Base-by-base conservation (phyloP, 2,797 vertebrate species). In the Poecilia gillii region DNA sequence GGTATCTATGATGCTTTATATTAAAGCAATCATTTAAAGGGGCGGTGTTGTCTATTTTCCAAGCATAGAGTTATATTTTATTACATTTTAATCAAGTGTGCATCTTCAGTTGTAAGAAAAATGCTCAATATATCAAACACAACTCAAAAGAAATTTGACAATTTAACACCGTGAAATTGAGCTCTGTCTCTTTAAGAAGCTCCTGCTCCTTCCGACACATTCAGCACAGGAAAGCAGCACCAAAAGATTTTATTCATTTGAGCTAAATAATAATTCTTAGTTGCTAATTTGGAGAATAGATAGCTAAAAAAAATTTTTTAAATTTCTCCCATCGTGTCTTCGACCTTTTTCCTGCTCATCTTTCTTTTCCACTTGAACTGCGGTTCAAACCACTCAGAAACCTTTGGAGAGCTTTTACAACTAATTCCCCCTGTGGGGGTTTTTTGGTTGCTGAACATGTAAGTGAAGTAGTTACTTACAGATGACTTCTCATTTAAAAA, bases 361-460 rank as follows among this genome's bases (percentile, higher is more conserved):
- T 23, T 47, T 55, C 79, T 53, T 64, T 73, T 78, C 47, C 75
- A 36, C 51, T 68, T 64, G 39, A 86, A 79, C 66, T 57, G 72
- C n/a, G 76, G 72, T 84, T 85, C 81, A 71, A 84, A 25, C 47
- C 74, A 76, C 80, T 73, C 36, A 57, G 59, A 85, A 84, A 85
- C 79, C 79, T 78, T 59, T 76, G 78, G 84, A 89, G 81, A 73
- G 81, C 77, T 83, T 90, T 86, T 82, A 80, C 70, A 77, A 77
- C 82, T 72, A 66, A 36, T 39, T 66, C 7, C 18, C 62, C 33
- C 36, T 23, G 7, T 23, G 78, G 41, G 73, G 81, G 70, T 51
- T 73, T 76, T 76, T 75, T 77, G 82, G 77, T 78, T 81, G 81
- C 59, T 79, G 72, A 68, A 77, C 77, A 81, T 83, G 87, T 81